Evolutionary conservation across 1,140 invertebrate species (phyloP), one percentile per base, ranked within the genome.

Genomic region (Heliothis virescens): DNA sequence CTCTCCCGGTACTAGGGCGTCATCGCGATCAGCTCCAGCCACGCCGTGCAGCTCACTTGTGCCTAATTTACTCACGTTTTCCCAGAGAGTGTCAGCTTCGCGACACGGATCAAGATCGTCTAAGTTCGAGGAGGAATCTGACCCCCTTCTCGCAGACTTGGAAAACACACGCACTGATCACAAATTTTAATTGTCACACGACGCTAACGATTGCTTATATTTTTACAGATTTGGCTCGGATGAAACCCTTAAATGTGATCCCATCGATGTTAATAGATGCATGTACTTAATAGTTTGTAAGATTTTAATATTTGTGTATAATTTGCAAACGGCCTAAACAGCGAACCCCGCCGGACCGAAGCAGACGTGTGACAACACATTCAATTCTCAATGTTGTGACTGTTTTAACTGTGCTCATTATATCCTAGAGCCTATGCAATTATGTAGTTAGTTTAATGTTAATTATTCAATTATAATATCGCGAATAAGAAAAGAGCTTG

Each of bases 21-120:
- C 88, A 9, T 97, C 97, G 0, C 93, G 97, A 18, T 97, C 97
- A 1, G 97, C 97, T 0, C 97, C 97, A 0, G 97, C 96, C 2
- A 98, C 97, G 0, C 97, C 97, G 0, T 97, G 96, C 65, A 95
- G 96, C 57, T 90, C 89, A 4, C 92, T 96, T 16, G 95, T 95
- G 50, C 95, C 95, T 13, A 95, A 93, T 87, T 91, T 96, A 79
- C 90, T 95, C 12, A 90, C 89, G 11, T 93, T 95, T 59, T 92
- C 94, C 41, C 95, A 95, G 77, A 90, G 93, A 57, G 93, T 94
- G 29, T 91, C 90, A 12, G 89, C 91, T 47, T 92, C 94, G 9
- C 88, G 92, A 57, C 89, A 90, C 80, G 96, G 95, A 85, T 96
- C 94, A 48, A 89, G 89, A 26, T 91, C 94, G 79, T 96, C 95